Base-by-base conservation (phyloP, 2,113 vertebrate genomes). In the Pyrgilauda ruficollis region DNA sequence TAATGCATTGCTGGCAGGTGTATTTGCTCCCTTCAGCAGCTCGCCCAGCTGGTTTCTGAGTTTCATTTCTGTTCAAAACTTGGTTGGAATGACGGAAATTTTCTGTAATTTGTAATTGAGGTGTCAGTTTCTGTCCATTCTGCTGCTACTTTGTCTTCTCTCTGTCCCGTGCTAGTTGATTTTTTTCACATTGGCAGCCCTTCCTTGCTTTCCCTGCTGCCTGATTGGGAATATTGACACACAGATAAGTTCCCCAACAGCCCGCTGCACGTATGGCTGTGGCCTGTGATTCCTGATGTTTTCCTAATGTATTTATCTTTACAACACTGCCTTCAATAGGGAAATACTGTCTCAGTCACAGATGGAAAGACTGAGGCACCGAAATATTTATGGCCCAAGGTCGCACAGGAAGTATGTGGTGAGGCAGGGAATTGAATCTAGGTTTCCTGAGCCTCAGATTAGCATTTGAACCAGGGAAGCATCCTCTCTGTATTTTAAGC, bases 341-440 rank as follows among this genome's bases (percentile, higher is more conserved):
- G 94, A 94, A 96, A 92, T 78, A 80, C 39, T 94, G 69, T 94
- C 92, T 87, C 80, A 28, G 83, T 84, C 66, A 30, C 88, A 95
- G 94, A 95, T 95, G 92, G 93, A 93, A 96, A 93, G 96, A 90
- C 94, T 93, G 95, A 96, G 92, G 83, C 95, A 96, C 75, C 69
- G 35, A 95, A 94, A 93, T 96, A 96, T 95, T 97, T 95, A 95
- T 96, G 96, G 93, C 92, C 96, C 93, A 95, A 96, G 93, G 95
- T 96, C 76, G 88, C 66, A 39, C 90, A 92, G 96, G 92, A 96
- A 96, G 92, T 95, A 78, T 93, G 93, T 96, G 90, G 92, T 93
- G 83, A 94, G 90, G 94, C 93, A 94, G 85, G 93, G 96, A 97
- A 97, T 97, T 94, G 96, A 96, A 86, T 94, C 96, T 86, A 96